A percentile compares a stretch with the other conserved stretches of the same genome.
Evolutionary conservation across 2,888 invertebrate genomes (phyloP).

Genomic region (Harpagoxenus sublaevis): DNA sequence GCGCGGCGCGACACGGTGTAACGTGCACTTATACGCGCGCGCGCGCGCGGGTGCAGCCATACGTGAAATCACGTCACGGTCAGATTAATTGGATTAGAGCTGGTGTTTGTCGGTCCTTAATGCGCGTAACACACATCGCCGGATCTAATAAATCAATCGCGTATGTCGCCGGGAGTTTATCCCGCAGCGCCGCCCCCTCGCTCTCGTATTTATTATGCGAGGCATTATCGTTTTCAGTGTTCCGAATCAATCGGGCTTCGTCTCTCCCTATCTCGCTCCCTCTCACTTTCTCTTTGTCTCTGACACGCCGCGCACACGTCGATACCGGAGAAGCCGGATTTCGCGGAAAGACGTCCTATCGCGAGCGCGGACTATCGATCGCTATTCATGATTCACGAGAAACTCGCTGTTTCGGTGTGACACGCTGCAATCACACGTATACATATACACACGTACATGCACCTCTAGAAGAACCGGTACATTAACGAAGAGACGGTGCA

Average conservation of each 20-base stretch:
- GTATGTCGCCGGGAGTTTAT: constrained; percentile 24
- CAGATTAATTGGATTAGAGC: constrained; percentile 71
- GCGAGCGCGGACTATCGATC: constrained; percentile 36
- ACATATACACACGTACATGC: no score
- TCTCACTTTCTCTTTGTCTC: background rate
- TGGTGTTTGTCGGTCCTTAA: constrained; percentile 69
- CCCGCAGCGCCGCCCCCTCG: background rate
- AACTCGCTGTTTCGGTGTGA: constrained; percentile 24
- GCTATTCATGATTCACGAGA: constrained; percentile 40
- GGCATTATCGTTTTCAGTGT: constrained; percentile 58
- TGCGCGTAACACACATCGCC: constrained; percentile 50
- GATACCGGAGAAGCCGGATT: constrained; percentile 23
- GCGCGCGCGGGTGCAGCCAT: constrained; percentile 16
- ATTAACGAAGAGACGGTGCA: constrained; percentile 26
- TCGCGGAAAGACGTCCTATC: constrained; percentile 31
- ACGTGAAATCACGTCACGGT: constrained; percentile 62
- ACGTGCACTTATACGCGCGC: constrained; percentile 61
- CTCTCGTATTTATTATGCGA: constrained; percentile 64
- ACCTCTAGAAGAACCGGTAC: background rate
- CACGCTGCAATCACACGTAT: constrained; percentile 1
- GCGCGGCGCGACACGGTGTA: constrained; percentile 55
- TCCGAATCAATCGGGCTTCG: constrained; percentile 44
- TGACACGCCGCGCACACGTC: constrained; percentile 33
- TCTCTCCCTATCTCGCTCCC: background rate
- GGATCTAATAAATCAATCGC: constrained; percentile 72